Base-by-base conservation (phyloP, 1,140 invertebrate genomes). In the Heliconius hewitsoni region DNA sequence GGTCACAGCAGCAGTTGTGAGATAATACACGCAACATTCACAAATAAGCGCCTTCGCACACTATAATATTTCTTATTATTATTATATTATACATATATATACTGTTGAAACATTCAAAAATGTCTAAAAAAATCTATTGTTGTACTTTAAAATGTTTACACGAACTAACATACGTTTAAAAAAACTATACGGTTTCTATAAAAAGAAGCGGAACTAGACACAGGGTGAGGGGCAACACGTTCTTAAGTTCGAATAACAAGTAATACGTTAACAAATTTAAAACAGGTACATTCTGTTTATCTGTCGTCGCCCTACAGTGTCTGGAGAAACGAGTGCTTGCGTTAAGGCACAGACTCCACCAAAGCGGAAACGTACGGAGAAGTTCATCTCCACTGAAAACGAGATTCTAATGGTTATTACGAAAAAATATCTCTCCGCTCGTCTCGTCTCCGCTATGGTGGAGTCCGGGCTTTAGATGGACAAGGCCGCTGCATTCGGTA, bases 11-110 rank as follows among this genome's bases (percentile, higher is more conserved):
- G 74, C 80, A 73, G 81, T 76, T 76, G 74, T 70, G 37, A 60
- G 76, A 82, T 84, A 80, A 84, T 82, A 79, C 57, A 81, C 50
- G 78, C 78, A 60, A 80, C 83, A 78, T 84, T 77, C 80, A 80
- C 73, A 50, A 76, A 76, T 77, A 78, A 83, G 60, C 76, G 60
- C 37, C 78, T 76, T 66, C 76, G 71, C 79, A 84, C 75, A 78
- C 78, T 57, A 5, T 52, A 30, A 23, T 66, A 23, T 16, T 66
- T 16, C 23, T 30, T 66, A 30, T 27, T 66, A 30, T 30, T 66
- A 66, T n/a, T 16, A 66, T 66, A 66, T 46, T 46, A 46, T 46
- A 46, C 9, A 19, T n/a, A 23, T n/a, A 66, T 30, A 66, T 30
- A 66, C 9, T 66, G 60, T 57, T 30, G 11, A 23, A 66, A 30